Conservation (phyloP, 1,140 invertebrate species). For the Bombus sylvicola region DNA sequence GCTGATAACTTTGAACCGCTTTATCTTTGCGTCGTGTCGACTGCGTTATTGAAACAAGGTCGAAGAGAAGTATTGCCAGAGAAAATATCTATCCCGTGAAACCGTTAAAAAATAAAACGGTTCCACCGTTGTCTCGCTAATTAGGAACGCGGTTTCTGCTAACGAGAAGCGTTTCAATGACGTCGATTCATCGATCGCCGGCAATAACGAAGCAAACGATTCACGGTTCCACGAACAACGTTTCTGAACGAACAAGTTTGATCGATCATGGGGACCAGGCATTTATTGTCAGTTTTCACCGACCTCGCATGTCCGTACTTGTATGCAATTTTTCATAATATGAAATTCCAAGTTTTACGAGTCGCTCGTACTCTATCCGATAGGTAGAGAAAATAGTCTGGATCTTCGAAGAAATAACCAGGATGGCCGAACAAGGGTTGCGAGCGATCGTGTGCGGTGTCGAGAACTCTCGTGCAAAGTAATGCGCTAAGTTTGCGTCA, state of each 20-base stretch:
- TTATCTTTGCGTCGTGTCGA: background rate
- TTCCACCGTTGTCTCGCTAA: background rate
- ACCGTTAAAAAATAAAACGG: background rate
- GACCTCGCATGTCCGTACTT: background rate
- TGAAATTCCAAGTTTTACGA: constrained; percentile 28
- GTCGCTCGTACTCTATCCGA: background rate
- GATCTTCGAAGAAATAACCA: constrained; percentile 41
- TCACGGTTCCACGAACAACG: background rate
- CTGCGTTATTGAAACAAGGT: background rate
- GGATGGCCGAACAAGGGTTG: background rate
- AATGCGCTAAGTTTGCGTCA: constrained; percentile 36
- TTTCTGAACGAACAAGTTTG: background rate
- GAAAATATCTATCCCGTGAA: background rate
- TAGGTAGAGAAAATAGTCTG: constrained; percentile 25
- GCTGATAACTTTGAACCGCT: background rate
- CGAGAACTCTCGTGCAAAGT: constrained; percentile 54
- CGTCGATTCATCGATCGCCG: background rate
- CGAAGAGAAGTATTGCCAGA: background rate
- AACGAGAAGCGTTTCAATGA: constrained; percentile 8
- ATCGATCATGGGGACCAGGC: background rate
- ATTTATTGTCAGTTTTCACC: constrained; percentile 11
- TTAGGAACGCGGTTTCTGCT: background rate
- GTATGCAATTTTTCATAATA: constrained; percentile 17
- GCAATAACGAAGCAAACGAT: background rate
- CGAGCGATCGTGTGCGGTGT: constrained; percentile 25